phyloP scores from a whole-genome alignment of 53 echinoderm and acorn worm species.

The Apostichopus leukothele region DNA sequence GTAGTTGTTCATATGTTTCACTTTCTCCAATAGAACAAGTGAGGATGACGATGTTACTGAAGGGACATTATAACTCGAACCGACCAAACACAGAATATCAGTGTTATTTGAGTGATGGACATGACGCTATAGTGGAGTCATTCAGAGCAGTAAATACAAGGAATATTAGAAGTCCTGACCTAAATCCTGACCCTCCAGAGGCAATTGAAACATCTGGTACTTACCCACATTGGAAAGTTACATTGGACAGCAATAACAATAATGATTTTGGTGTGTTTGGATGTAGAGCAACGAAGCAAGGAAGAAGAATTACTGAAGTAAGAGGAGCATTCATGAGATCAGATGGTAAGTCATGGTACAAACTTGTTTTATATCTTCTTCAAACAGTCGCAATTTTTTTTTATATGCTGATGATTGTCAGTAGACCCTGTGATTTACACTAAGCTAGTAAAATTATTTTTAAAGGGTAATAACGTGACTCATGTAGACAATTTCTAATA shows the following conservation, averaged over 20 bases:
- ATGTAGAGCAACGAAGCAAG: background rate
- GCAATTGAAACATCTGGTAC: background rate
- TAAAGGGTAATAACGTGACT: too few relatives aligned
- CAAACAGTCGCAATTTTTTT: too few relatives aligned
- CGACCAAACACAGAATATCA: background rate
- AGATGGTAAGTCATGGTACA: background rate
- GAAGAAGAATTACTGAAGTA: background rate
- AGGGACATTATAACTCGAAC: background rate
- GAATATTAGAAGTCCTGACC: background rate
- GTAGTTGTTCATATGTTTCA: background rate
- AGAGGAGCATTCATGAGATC: background rate
- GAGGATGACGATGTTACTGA: background rate
- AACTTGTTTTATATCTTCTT: too few relatives aligned
- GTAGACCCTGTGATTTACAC: too few relatives aligned
- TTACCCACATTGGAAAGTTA: background rate
- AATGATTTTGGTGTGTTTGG: background rate
- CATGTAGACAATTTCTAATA: too few relatives aligned
- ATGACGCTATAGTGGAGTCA: background rate
- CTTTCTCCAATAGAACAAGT: background rate
- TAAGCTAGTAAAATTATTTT: too few relatives aligned
- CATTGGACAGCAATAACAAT: background rate
- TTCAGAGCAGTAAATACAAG: background rate
- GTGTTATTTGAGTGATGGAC: background rate
- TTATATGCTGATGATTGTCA: too few relatives aligned
- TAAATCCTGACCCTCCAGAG: background rate